Base-by-base conservation (phyloP, 2,113 vertebrate species). In the Arizona elegans region DNA sequence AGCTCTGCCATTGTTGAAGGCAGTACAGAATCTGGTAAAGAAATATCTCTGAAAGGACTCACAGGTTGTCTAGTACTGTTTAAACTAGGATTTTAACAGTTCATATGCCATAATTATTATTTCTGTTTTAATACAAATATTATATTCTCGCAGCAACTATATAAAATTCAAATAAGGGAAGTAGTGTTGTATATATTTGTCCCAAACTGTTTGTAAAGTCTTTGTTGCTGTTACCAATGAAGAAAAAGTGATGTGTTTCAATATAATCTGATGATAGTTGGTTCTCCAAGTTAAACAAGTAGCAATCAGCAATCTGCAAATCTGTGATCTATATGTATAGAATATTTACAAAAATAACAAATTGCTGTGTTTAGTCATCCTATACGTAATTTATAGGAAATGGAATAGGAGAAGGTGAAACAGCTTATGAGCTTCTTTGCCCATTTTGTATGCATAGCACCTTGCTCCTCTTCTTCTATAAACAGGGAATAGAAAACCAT, bases 81-180 rank as follows among this genome's bases (percentile, higher is more conserved):
- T 56, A 91, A 1, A 7, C 92, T 93, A 94, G 23, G 33, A 24
- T 88, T 87, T 88, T 92, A 91, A 54, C 91, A 33, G 53, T 2
- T 7, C 58, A 13, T 2, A 1, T 29, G 92, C n/a, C 50, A 13
- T 94, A 97, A 96, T 62, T 95, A 86, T 47, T 90, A 93, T 96
- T 97, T 98, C 93, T 29, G 91, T 94, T 92, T 95, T 95, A 91
- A 85, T 59, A 12, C 2, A n/a, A 26, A 47, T 1, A 3, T 23
- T 11, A 15, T 43, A 86, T 54, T 55, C 29, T 43, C 3, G 15
- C 21, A 29, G 55, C 56, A 55, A 86, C 5, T 11, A 23, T 86
- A 91, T 8, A 55, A 53, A 58, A 59, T 86, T 43, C 29, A 58
- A 58, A 33, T 10, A 21, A 50, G 43, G 29, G 50, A 52, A 26